Percentiles rank a stretch among this genome's conserved stretches.
Evolutionary conservation across 2,797 vertebrate species (phyloP).

Genomic region (Pyrocephalus nanus): DNA sequence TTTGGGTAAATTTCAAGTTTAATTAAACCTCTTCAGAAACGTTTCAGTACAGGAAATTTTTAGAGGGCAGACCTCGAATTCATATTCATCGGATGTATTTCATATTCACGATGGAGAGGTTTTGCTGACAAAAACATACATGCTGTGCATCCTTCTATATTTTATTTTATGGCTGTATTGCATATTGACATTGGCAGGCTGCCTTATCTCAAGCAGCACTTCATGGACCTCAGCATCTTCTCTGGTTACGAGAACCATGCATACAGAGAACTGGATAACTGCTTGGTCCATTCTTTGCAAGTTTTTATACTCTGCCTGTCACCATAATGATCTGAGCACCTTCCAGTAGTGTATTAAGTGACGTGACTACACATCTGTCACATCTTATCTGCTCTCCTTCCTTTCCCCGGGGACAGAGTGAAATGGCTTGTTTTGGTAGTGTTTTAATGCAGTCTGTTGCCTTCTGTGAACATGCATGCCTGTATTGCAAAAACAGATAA

Average conservation of each 20-base stretch:
- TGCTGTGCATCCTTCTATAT: neutral
- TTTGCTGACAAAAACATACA: neutral
- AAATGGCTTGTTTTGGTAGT: slow-evolving; percentile 62
- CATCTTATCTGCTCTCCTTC: slow-evolving; percentile 56
- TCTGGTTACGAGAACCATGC: neutral
- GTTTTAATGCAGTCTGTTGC: slow-evolving; percentile 55
- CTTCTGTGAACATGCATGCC: slow-evolving; percentile 8
- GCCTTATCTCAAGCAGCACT: neutral
- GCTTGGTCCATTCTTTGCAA: slow-evolving; percentile 33
- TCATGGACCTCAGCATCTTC: slow-evolving; percentile 7
- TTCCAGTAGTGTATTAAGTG: slow-evolving; percentile 66
- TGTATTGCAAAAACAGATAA: slow-evolving; percentile 20
- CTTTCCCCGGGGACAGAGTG: slow-evolving; percentile 49
- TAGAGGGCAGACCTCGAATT: neutral
- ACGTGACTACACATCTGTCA: slow-evolving; percentile 67
- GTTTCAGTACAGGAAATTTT: neutral
- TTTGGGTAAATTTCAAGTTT: neutral
- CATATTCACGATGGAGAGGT: neutral
- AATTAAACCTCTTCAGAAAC: neutral
- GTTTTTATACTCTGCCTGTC: slow-evolving; percentile 38
- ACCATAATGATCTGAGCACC: slow-evolving; percentile 55
- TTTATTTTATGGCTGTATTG: neutral
- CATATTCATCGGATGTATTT: neutral
- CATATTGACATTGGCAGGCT: neutral
- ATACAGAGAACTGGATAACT: neutral